Percentiles rank a stretch among this genome's conserved stretches.
phyloP scores from a whole-genome alignment of 2,113 vertebrate genomes.

The Alethe castanea region DNA sequence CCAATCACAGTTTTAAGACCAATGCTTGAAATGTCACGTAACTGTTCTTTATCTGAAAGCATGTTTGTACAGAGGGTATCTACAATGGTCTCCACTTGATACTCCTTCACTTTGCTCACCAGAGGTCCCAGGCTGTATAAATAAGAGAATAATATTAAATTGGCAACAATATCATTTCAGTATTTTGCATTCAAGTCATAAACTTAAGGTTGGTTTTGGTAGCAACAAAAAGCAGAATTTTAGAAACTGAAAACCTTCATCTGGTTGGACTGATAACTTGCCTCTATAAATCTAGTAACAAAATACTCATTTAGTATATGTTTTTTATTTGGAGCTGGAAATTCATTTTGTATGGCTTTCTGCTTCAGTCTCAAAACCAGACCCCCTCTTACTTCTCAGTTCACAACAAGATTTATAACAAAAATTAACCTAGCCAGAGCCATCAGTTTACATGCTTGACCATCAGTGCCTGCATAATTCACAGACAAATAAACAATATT shows the following conservation, averaged over 20 bases:
- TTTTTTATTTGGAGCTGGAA: neutral
- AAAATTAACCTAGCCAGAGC: neutral
- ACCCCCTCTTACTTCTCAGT: neutral
- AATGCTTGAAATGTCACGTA: constrained; percentile 97
- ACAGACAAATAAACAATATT: neutral
- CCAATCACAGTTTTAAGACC: constrained; percentile 98
- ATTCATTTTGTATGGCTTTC: neutral
- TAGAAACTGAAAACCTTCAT: neutral
- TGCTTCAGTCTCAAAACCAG: neutral
- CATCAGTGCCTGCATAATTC: neutral
- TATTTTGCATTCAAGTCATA: neutral
- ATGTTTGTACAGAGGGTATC: constrained; percentile 99
- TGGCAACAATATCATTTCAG: neutral
- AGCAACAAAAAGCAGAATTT: neutral
- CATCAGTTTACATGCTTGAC: neutral
- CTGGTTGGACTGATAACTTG: neutral
- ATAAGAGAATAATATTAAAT: constrained; percentile 1
- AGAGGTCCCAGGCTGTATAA: constrained; percentile 89
- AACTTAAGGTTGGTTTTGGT: neutral
- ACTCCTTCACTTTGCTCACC: constrained; percentile 99
- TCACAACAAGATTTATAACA: neutral
- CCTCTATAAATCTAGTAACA: neutral
- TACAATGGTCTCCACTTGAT: constrained; percentile 98
- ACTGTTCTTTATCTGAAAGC: constrained; percentile 98
- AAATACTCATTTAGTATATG: neutral